Evolutionary conservation across 2,888 invertebrate genomes (phyloP), one percentile per base, ranked within the genome.

Genomic region (Xestoiulus laeticollis): DNA sequence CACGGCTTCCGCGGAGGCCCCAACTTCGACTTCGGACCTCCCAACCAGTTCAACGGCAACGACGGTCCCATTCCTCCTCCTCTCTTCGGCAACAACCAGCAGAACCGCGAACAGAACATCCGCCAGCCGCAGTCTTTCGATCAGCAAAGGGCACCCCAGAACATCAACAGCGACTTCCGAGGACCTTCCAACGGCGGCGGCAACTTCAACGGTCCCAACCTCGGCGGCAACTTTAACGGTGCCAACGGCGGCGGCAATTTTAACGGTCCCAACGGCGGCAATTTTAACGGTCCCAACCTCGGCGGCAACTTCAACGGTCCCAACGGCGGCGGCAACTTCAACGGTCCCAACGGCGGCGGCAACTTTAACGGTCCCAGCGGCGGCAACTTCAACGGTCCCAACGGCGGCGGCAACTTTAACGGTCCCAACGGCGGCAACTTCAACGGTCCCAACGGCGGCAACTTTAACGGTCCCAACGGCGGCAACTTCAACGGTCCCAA

Each of bases 1-100:
- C 43, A 87, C n/a, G 87, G 68, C 30, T 87, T 87, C 43, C 44
- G 19, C 5, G 53, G 44, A 5, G 44, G 48, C 0, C 87, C 87
- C n/a, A n/a, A 33, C 86, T 84, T 32, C 26, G 44, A 19, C 16
- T 87, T 33, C n/a, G 32, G 33, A 12, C 33, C 8, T 10, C 87
- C 30, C 22, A n/a, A 44, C 53, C 44, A 30, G 22, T 32, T 59
- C 26, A 30, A 30, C 16, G 8, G 5, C 86, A 38, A 85, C 38
- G n/a, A 8, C 43, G 30, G 30, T 30, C 22, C 3, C n/a, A 19
- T 32, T n/a, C 38, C 38, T 38, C 38, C 38, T 19, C 78, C 26
- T n/a, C 14, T 32, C 16, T 16, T 59, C 12, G 43, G 26, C 5
- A 30, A 59, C 68, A 16, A 26, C 87, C 68, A 78, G 22, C 53